These are phyloP conservation scores for Uromys caudimaculatus DNA, from an alignment of 2,797 vertebrate genomes.

Conservation along the genomic window DNA sequence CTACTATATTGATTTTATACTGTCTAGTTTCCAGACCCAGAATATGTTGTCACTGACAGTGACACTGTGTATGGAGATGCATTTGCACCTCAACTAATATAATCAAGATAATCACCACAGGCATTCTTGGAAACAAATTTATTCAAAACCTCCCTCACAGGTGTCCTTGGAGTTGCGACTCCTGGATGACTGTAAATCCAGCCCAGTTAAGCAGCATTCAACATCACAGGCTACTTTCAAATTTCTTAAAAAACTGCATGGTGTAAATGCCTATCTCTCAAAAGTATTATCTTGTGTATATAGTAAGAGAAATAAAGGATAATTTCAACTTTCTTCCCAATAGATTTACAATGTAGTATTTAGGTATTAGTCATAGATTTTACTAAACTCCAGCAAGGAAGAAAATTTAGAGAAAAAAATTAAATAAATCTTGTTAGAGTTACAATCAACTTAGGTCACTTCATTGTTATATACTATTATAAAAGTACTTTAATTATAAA, in stretches of 20 bases:
- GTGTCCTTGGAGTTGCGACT: neutral
- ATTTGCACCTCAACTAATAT: neutral
- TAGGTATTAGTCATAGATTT: neutral
- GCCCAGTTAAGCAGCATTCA: neutral
- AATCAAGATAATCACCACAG: neutral
- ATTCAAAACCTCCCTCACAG: neutral
- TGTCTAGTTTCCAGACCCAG: neutral
- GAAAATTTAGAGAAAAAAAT: neutral
- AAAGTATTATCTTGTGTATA: neutral
- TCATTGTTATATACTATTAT: neutral
- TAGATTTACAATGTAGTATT: neutral
- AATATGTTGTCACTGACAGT: neutral
- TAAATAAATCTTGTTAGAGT: neutral
- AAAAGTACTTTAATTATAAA: conserved; percentile 9
- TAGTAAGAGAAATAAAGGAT: neutral
- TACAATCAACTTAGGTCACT: neutral
- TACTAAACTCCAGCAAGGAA: neutral
- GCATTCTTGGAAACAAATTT: neutral
- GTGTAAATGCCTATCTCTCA: neutral
- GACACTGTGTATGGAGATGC: neutral
- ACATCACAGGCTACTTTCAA: neutral
- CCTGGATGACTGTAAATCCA: neutral
- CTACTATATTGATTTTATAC: neutral
- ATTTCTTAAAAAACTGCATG: neutral
- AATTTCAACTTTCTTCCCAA: neutral